phyloP scores from a whole-genome alignment of 2,797 vertebrate genomes.

The Artibeus lituratus region DNA sequence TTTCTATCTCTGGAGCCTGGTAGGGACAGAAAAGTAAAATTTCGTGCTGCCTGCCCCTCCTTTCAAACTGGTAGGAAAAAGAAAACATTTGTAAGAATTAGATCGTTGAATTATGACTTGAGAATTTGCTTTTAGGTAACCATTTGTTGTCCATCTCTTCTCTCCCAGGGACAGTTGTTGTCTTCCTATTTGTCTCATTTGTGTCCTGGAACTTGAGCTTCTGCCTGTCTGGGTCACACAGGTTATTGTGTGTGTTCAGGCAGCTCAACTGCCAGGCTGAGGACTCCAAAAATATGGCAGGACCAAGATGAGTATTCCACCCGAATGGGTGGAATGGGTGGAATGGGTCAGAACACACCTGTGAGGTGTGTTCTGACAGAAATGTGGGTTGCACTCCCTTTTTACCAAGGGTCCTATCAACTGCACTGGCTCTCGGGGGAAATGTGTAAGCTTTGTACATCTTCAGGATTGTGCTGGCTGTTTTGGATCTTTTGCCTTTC shows the following conservation, averaged over 20 bases:
- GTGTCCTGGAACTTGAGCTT: background rate
- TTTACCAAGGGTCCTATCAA: background rate
- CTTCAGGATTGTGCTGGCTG: background rate
- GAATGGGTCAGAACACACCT: too few species aligned
- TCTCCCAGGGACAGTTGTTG: too few species aligned
- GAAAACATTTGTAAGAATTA: background rate
- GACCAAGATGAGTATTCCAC: background rate
- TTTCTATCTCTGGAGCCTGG: background rate
- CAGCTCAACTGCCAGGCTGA: background rate
- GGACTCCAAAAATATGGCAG: too few species aligned
- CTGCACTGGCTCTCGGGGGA: background rate
- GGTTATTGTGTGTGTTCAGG: background rate
- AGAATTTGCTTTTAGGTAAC: background rate
- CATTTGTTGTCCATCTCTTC: background rate
- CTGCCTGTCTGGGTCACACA: background rate
- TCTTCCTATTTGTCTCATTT: background rate
- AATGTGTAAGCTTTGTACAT: background rate
- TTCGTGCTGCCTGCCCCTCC: background rate
- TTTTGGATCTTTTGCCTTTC: background rate
- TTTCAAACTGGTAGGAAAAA: background rate
- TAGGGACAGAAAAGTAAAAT: background rate
- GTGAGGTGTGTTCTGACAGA: background rate
- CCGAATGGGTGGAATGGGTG: too few species aligned
- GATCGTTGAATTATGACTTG: background rate
- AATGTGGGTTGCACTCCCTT: background rate